phyloP scores from a whole-genome alignment of 2,888 invertebrate genomes.

The Tridacna crocea region DNA sequence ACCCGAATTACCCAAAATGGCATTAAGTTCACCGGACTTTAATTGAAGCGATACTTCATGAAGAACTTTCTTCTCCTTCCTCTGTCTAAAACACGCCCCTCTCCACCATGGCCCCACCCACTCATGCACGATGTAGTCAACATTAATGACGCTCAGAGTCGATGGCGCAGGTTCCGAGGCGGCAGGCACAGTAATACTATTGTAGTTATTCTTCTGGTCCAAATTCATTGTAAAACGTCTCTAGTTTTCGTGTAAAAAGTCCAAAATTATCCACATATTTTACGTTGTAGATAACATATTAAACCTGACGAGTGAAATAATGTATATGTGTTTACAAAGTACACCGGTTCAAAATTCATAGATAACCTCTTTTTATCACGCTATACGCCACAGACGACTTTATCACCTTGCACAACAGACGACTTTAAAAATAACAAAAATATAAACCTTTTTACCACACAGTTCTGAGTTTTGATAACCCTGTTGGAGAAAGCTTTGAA shows the following conservation, averaged over 20 bases:
- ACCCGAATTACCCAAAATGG: constrained; percentile 76
- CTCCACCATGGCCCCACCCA: constrained; percentile 73
- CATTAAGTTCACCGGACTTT: constrained; percentile 69
- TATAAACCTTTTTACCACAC: no score
- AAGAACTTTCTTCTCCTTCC: constrained; percentile 62
- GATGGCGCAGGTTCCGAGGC: not conserved
- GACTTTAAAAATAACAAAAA: no score
- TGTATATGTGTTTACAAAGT: not conserved
- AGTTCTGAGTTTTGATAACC: no score
- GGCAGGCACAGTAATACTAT: not conserved
- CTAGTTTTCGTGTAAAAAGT: not conserved
- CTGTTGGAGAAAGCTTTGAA: no score
- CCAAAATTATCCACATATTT: not conserved
- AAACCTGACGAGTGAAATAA: no score
- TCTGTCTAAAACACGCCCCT: constrained; percentile 65
- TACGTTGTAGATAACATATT: no score
- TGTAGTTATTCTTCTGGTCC: constrained; percentile 12
- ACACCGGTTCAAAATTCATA: not conserved
- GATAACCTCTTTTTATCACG: not conserved
- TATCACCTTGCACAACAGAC: no score
- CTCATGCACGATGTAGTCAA: constrained; percentile 61
- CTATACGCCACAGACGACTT: no score
- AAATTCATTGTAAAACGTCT: not conserved
- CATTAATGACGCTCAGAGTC: constrained; percentile 50
- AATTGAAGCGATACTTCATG: constrained; percentile 65